Percentiles rank a stretch among this genome's conserved stretches.
phyloP scores from a whole-genome alignment of 2,113 vertebrate genomes.

The Pandion haliaetus region DNA sequence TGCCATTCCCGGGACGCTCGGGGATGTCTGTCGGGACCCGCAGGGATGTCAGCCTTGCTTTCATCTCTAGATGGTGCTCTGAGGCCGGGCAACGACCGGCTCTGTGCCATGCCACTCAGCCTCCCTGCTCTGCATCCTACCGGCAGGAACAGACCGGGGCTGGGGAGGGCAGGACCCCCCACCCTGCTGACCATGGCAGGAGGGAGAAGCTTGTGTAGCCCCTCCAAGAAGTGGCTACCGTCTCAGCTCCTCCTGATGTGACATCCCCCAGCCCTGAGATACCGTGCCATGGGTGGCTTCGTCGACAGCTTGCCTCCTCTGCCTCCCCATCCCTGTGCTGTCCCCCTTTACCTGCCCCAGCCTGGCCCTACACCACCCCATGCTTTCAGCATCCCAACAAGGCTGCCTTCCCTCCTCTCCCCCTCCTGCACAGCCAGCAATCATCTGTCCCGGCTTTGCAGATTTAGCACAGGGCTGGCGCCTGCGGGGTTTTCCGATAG shows the following conservation, averaged over 20 bases:
- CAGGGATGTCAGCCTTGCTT: background rate
- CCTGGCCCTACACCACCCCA: background rate
- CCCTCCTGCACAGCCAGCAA: background rate
- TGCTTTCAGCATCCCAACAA: background rate
- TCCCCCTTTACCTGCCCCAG: background rate
- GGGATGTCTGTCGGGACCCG: background rate
- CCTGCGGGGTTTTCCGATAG: conserved; percentile 36
- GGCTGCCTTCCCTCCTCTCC: background rate
- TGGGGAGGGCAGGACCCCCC: background rate
- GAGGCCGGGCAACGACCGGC: background rate
- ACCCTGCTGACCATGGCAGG: fast-evolving
- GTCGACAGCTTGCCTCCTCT: fast-evolving
- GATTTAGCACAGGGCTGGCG: background rate
- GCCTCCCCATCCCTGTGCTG: background rate
- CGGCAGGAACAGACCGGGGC: fast-evolving
- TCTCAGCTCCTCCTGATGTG: background rate
- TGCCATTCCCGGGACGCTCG: background rate
- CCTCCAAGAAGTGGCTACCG: background rate
- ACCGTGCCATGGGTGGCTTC: too few species aligned
- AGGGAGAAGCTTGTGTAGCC: background rate
- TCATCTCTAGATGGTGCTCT: conserved; percentile 64
- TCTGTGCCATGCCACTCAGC: background rate
- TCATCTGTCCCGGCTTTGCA: background rate
- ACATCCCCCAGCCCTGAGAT: background rate
- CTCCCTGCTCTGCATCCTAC: background rate